phyloP scores from a whole-genome alignment of 2,888 invertebrate genomes.

The Encarsia formosa region DNA sequence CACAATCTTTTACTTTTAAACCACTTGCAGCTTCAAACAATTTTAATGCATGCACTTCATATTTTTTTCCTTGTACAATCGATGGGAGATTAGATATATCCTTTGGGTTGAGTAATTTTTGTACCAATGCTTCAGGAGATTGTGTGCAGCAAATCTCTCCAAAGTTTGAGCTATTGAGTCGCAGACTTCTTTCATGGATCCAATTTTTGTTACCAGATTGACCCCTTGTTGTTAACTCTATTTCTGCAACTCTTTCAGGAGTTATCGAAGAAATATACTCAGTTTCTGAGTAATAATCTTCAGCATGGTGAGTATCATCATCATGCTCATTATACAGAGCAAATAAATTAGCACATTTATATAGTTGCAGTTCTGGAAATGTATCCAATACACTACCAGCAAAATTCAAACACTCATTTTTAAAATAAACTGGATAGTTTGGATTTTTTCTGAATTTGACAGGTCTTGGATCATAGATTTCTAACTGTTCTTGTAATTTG shows the following conservation, averaged over 20 bases:
- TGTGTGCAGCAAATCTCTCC: not conserved
- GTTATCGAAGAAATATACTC: not conserved
- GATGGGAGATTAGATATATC: not conserved
- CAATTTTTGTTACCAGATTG: not conserved
- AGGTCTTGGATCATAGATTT: slow-evolving; percentile 3
- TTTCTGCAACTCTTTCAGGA: not conserved
- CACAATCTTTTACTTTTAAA: not conserved
- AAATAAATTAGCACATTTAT: too few species aligned
- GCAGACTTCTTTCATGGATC: not conserved
- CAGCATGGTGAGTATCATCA: too few species aligned
- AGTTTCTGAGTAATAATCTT: not conserved
- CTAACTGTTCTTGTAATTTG: not conserved
- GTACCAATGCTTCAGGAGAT: not conserved
- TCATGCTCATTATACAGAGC: too few species aligned
- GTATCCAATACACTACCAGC: not conserved
- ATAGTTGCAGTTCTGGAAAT: slow-evolving; percentile 1
- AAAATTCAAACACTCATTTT: slow-evolving; percentile 5
- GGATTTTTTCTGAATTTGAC: too few species aligned
- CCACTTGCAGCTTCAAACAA: not conserved
- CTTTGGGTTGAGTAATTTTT: too few species aligned
- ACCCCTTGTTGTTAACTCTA: not conserved
- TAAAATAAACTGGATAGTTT: too few species aligned
- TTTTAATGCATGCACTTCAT: not conserved
- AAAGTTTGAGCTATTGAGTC: not conserved
- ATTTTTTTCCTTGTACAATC: not conserved